These are phyloP conservation scores for Orthonychiurus folsomi DNA, from an alignment of 2,888 invertebrate species.

Conservation along the genomic window DNA sequence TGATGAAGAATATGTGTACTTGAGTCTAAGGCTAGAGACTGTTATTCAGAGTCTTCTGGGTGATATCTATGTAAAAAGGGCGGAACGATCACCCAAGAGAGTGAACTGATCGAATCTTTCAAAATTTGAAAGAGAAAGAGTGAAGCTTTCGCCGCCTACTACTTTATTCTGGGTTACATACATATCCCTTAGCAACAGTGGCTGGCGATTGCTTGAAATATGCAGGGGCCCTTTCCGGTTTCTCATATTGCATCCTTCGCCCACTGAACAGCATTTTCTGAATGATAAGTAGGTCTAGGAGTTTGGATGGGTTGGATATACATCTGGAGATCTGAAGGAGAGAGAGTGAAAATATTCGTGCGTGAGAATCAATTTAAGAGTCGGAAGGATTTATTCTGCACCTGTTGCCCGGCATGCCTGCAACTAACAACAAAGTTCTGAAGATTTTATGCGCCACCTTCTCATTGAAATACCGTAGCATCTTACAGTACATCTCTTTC, in stretches of 20 bases:
- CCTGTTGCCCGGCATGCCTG: constrained; percentile 27
- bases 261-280: constrained; percentile 6
- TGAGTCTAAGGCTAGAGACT: background rate
- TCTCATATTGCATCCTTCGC: background rate
- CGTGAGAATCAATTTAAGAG: constrained; percentile 5
- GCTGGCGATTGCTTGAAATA: no score
- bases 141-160: background rate
- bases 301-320: constrained; percentile 5
- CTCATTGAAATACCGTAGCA: no score
- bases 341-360: constrained; percentile 6
- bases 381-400: constrained; percentile 23
- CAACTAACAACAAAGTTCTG: no score
- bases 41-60: background rate
- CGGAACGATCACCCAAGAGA: no score
- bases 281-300: constrained; percentile 4
- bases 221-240: background rate
- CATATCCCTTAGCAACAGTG: no score
- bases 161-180: background rate
- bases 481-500: no score
- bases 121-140: background rate
- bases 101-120: background rate
- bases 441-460: no score
- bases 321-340: background rate
- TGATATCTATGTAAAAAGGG: no score
- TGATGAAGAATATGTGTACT: background rate